Percentiles rank a stretch among this genome's conserved stretches.
Evolutionary conservation across 1,140 invertebrate species (phyloP).

Genomic region (Trachymyrmex cornetzi): DNA sequence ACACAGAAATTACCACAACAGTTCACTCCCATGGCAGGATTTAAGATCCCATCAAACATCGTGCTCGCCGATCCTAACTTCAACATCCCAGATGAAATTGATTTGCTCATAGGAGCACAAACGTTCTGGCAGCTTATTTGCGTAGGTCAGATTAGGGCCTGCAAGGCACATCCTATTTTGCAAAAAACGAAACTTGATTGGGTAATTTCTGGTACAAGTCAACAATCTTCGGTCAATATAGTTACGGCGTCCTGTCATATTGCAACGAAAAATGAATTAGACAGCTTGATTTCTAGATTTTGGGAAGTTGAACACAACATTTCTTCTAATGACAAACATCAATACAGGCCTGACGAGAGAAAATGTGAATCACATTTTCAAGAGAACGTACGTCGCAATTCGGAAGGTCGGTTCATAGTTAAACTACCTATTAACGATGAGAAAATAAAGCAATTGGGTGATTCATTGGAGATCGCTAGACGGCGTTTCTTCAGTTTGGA

Average conservation of each 20-base stretch:
- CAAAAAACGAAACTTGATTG: conserved; percentile 21
- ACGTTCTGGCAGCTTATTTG: conserved; percentile 10
- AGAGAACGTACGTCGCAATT: not conserved
- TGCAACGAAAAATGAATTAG: not conserved
- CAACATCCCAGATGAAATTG: not conserved
- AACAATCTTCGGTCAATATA: not conserved
- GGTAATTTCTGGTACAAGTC: not conserved
- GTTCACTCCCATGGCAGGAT: not conserved
- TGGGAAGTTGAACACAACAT: conserved; percentile 2
- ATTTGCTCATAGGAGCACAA: not conserved
- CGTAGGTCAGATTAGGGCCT: not conserved
- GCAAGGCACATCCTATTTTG: not conserved
- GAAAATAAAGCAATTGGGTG: too few relatives aligned
- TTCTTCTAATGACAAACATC: not conserved
- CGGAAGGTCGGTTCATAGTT: not conserved
- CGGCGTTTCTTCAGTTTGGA: too few relatives aligned
- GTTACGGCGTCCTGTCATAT: not conserved
- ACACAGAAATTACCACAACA: not conserved
- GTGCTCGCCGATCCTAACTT: not conserved
- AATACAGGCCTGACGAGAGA: not conserved
- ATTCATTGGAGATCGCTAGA: too few relatives aligned
- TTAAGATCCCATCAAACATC: conserved; percentile 4
- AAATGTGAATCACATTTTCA: conserved; percentile 12
- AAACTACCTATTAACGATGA: too few relatives aligned
- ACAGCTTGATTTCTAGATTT: not conserved